Evolutionary conservation across 2,888 invertebrate genomes (phyloP).

Genomic region (Cyaniris semiargus): DNA sequence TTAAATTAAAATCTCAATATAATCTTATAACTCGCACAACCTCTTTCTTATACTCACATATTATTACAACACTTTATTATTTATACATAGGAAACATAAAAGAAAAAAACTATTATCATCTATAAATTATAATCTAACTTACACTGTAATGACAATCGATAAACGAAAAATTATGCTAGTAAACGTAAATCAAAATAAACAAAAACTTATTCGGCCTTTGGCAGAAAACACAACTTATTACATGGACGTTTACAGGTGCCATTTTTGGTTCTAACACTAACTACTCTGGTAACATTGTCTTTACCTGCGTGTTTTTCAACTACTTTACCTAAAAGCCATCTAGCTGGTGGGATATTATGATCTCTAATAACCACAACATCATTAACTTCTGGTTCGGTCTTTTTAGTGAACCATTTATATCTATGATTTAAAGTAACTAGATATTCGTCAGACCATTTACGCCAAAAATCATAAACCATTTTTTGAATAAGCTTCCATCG

Average conservation of each 20-base stretch:
- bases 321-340: constrained; percentile 37
- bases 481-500: constrained; percentile 10
- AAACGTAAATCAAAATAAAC: too few species aligned
- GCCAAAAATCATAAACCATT: constrained; percentile 43
- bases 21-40: too few species aligned
- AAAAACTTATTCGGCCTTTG: not conserved
- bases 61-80: too few species aligned
- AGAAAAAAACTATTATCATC: too few species aligned
- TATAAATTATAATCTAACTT: too few species aligned
- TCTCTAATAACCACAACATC: not conserved
- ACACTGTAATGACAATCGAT: too few species aligned
- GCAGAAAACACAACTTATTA: not conserved
- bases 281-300: constrained; percentile 38
- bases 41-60: too few species aligned
- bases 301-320: constrained; percentile 36
- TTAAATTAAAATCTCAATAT: too few species aligned
- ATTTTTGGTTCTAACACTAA: not conserved
- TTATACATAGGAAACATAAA: too few species aligned
- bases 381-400: constrained; percentile 33
- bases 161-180: too few species aligned
- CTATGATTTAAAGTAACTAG: constrained; percentile 38
- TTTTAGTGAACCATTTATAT: constrained; percentile 38
- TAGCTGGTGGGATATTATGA: constrained; percentile 10
- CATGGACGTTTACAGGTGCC: constrained; percentile 5
- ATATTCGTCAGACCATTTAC: constrained; percentile 41